Evolutionary conservation across 37 sponge, comb jelly and placozoan genomes (phyloP).

Genomic region (Hormiphora californensis): DNA sequence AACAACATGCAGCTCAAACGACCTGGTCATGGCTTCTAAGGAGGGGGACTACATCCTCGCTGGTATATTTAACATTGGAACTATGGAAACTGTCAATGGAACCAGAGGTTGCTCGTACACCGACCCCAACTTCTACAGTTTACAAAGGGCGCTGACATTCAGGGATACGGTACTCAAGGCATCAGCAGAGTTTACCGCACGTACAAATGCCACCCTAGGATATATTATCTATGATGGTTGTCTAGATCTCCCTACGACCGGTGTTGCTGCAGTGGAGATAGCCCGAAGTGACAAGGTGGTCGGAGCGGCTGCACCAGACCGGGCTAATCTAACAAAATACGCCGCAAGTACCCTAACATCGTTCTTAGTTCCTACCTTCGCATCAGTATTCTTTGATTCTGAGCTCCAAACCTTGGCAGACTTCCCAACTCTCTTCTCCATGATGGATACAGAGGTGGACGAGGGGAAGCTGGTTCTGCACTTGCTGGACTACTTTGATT

Average conservation of each 20-base stretch:
- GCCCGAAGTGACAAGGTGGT: not conserved
- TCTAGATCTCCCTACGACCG: not conserved
- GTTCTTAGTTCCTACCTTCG: constrained; percentile 13
- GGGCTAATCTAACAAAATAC: not conserved
- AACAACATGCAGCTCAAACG: too few species aligned
- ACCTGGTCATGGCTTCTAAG: too few species aligned
- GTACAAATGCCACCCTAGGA: too few species aligned
- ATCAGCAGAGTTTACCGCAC: too few species aligned
- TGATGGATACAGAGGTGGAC: not conserved
- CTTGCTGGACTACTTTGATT: not conserved
- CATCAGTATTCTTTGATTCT: not conserved
- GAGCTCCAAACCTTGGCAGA: not conserved
- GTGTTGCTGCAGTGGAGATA: not conserved
- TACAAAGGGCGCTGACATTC: too few species aligned
- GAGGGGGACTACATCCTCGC: too few species aligned
- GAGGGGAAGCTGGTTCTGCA: not conserved
- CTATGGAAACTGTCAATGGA: too few species aligned
- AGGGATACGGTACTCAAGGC: too few species aligned
- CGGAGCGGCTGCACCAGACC: not conserved
- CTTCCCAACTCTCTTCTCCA: not conserved
- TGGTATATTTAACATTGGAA: too few species aligned
- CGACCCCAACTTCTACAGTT: too few species aligned
- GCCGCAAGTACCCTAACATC: not conserved
- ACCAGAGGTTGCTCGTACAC: too few species aligned
- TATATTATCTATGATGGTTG: not conserved